Base-by-base conservation (phyloP, 2,888 invertebrate species). In the Heliconius charithonia region DNA sequence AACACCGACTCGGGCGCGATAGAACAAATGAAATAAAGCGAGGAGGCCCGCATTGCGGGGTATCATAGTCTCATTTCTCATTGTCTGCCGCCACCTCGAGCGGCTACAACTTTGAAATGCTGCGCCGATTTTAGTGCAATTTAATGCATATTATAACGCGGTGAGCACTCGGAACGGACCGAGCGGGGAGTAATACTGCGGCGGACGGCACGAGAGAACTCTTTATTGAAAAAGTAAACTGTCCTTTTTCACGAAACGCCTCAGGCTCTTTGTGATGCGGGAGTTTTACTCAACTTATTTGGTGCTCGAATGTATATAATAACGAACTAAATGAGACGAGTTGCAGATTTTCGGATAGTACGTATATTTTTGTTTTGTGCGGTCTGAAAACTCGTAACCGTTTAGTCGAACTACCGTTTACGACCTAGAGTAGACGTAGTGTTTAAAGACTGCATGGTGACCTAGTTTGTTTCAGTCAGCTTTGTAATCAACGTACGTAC, bases 71-170 rank as follows among this genome's bases (percentile, higher is more conserved):
- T 92, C 93, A 88, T 94, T 93, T 92, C 93, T 94, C 94, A 93
- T 93, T 92, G 94, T 93, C 93, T 91, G 89, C 89, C 87, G 84
- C 86, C 83, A 83, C 85, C 83, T 83, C 83, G 81, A 81, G 82
- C 82, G 86, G 87, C 88, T 87, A 88, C 90, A 92, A 92, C 89
- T 93, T 92, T 88, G 85, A 89, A 89, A 87, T 80, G 80, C 83
- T 88, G 85, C 89, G 88, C 87, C 88, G 85, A 83, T 83, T 81
- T 82, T 83, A 83, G 90, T 91, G 92, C 93, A 93, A 90, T 93
- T 93, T 93, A 94, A 94, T 94, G 93, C 94, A 94, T 94, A 93
- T 93, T 93, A 94, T 93, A 94, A 92, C 89, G 89, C 89, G 88
- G 91, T 92, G 91, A 94, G 91, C 88, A 91, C 92, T 92, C 89